phyloP scores from a whole-genome alignment of 2,113 vertebrate genomes.

The Corvus cornix region DNA sequence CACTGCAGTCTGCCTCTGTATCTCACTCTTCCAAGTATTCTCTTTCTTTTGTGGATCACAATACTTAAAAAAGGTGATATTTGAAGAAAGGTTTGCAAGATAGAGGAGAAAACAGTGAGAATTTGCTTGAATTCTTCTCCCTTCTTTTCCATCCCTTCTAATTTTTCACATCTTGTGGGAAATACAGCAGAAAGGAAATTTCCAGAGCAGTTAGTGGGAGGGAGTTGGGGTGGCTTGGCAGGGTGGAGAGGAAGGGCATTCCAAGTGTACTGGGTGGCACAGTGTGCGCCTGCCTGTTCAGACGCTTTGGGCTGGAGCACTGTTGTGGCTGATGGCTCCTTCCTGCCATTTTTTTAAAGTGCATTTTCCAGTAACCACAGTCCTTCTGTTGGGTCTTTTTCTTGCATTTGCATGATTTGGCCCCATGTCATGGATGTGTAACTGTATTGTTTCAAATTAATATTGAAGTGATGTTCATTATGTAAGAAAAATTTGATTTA shows the following conservation, averaged over 20 bases:
- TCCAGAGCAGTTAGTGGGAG: background rate
- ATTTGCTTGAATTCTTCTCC: background rate
- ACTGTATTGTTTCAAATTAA: background rate
- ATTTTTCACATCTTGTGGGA: background rate
- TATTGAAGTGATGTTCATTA: background rate
- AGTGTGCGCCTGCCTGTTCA: background rate
- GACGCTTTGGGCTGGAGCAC: background rate
- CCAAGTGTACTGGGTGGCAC: slow-evolving; percentile 9
- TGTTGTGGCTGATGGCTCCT: background rate
- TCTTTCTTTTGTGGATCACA: background rate
- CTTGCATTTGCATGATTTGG: background rate
- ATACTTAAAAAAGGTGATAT: background rate
- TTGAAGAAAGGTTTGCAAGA: background rate
- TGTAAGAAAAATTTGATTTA: background rate
- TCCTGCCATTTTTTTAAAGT: background rate
- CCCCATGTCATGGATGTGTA: background rate
- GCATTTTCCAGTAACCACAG: slow-evolving; percentile 13
- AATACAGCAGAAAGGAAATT: background rate
- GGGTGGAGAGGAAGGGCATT: background rate
- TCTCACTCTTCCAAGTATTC: background rate
- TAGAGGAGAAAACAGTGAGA: background rate
- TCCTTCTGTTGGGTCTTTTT: background rate
- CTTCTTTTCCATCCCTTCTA: background rate
- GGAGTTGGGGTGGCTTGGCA: background rate
- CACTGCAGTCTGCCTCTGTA: background rate